Evolutionary conservation across 2,113 vertebrate species (phyloP), one percentile per base, ranked within the genome.

Genomic region (Upupa epops): DNA sequence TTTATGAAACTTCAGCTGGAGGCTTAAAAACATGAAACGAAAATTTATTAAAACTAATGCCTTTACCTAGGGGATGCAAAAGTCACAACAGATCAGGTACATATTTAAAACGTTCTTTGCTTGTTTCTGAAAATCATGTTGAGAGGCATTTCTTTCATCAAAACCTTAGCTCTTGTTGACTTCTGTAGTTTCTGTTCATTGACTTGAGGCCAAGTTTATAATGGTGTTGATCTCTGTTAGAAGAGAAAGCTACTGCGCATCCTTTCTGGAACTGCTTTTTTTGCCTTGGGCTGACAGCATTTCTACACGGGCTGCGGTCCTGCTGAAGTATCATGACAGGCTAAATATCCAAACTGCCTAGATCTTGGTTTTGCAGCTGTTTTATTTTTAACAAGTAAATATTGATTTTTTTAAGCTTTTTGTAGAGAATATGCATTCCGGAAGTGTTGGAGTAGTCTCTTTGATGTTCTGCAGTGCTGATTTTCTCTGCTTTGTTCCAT

Each of bases 121-220:
- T 82, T 82, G 11, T 92, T 90, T 94, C 31, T 84, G 61, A 83
- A 94, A 90, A 86, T 74, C 45, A 19, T 5, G 6, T 92, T 77
- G 51, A 51, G 63, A 72, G n/a, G 13, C 34, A 63, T 69, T 94
- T 81, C 20, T 78, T 88, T 78, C n/a, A 21, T 69, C 78, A 78
- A 40, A 90, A 69, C 10, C 1, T 1, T 55, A 42, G 48, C 36
- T 94, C n/a, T 64, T 81, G 36, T 88, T 92, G 77, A 90, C 63
- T 90, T 78, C 5, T 14, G 19, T 56, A 51, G 36, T 60, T 93
- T 88, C 70, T 94, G 61, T 60, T 90, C 31, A 46, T 31, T 93
- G 88, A 65, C 74, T 88, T 48, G 68, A 81, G 72, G 92, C 88
- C 86, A 81, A 81, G 69, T 93, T 91, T 77, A 46, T 94, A 86